Base-by-base conservation (phyloP, 2,888 invertebrate species). In the Hyalella azteca region DNA sequence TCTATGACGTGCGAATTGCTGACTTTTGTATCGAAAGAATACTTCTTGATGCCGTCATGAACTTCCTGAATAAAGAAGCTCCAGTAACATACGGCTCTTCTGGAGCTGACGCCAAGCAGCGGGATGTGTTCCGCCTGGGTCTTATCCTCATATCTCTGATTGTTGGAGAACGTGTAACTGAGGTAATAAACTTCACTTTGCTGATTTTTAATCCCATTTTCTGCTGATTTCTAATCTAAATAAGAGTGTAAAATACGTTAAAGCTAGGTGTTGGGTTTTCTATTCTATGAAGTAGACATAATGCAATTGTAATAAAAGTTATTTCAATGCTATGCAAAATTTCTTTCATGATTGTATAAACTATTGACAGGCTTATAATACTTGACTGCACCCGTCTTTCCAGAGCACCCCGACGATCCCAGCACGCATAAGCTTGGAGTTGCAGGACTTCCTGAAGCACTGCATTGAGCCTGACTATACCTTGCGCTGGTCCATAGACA, bases 41-140 rank as follows among this genome's bases (percentile, higher is more conserved):
- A 2, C 75, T 84, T 49, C 60, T 76, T 13, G 84, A 84, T 29
- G 77, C 78, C 26, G 79, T 81, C 29, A 40, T 73, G 41, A 80
- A 81, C 36, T 79, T 81, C 50, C 39, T 60, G 22, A 78, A 77
- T 26, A 54, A 81, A 54, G 78, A 81, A n/a, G 73, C 77, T 5
- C 26, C 78, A 1, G 41, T 22, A 19, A 49, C 88, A 60, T 89
- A 90, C 85, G 88, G 90, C n/a, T 87, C 88, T 2, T 85, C 88
- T 59, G 89, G 89, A 2, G 86, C 88, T 83, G 90, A 90, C 77
- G 91, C 90, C 5, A 92, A 93, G 88, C 93, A 93, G 84, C 91
- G 91, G 84, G 95, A 94, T 86, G 91, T 95, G 85, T 93, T 91
- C 86, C 91, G 92, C 82, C 91, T 93, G 82, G 94, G 93, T 0